Evolutionary conservation across 2,113 vertebrate genomes (phyloP), one percentile per base, ranked within the genome.

Genomic region (Cyphomyrus discorhynchus): DNA sequence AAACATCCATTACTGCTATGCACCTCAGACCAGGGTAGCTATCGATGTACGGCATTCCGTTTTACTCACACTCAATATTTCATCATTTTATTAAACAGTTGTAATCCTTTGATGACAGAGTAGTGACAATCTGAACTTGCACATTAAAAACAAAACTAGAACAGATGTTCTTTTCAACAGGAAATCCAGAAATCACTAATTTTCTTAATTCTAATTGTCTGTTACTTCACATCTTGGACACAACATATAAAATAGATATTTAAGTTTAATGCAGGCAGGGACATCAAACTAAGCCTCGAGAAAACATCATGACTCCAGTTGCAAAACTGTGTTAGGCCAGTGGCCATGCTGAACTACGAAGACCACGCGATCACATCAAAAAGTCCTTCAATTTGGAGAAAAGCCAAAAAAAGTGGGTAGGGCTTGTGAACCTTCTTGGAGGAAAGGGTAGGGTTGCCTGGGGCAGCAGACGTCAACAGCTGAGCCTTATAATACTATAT

Each of bases 181-280:
- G 45, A 49, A 50, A 86, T 49, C 19, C 83, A n/a, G 24, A 85
- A 85, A 50, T 46, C 47, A 85, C 24, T 2, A 21, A 21, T 21
- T 56, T 56, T 7, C 53, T 56, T 56, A 49, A 0, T 46, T 24
- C 24, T 46, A 49, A 45, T 94, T 93, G 62, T 31, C n/a, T 92
- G 94, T 15, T 62, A 31, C n/a, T 49, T 80, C 45, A 85, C 56
- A 39, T 31, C 15, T 21, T 49, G 56, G 56, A 35, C 9, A 13
- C 6, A 17, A 46, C 56, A 83, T n/a, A 21, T 24, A 9, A 21
- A 45, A 31, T 49, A 46, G 31, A 35, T 15, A 74, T 42, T 42
- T 19, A 80, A 42, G 74, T 80, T 80, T 80, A 80, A 35, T 19
- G 11, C 15, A 19, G 35, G 35, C 6, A 42, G 6, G 74, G n/a